phyloP scores from a whole-genome alignment of 2,888 invertebrate species.

The Campaea margaritaria region DNA sequence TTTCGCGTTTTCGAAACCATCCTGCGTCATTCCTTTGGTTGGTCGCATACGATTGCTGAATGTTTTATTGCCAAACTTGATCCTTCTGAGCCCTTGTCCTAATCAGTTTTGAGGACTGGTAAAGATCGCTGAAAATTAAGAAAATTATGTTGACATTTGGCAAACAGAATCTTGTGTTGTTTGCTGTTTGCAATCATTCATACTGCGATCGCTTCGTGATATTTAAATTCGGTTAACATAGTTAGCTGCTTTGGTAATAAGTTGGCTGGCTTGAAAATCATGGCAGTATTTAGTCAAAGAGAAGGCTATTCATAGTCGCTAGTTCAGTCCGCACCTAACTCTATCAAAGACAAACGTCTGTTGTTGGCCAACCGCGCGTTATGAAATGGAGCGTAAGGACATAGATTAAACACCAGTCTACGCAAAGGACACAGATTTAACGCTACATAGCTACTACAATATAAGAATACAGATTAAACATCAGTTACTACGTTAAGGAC shows the following conservation, averaged over 20 bases:
- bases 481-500: too few species aligned
- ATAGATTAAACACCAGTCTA: constrained; percentile 7
- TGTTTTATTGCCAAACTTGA: constrained; percentile 28
- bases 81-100: constrained; percentile 55
- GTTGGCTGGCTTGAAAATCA: too few species aligned
- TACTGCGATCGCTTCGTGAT: too few species aligned
- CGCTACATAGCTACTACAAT: too few species aligned
- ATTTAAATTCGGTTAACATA: too few species aligned
- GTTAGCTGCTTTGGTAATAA: too few species aligned
- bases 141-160: neutral
- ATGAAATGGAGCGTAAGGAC: constrained; percentile 79
- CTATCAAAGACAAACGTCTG: constrained; percentile 62
- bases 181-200: too few species aligned
- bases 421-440: too few species aligned
- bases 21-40: constrained; percentile 78
- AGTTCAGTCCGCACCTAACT: constrained; percentile 45
- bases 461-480: too few species aligned
- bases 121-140: too few species aligned
- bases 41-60: constrained; percentile 53
- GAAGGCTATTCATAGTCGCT: constrained; percentile 2
- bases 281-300: constrained; percentile 11
- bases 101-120: neutral
- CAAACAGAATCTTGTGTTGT: neutral
- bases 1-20: constrained; percentile 83
- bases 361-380: constrained; percentile 63